Conservation (phyloP, 1,140 invertebrate species). For the Camponotus floridanus region DNA sequence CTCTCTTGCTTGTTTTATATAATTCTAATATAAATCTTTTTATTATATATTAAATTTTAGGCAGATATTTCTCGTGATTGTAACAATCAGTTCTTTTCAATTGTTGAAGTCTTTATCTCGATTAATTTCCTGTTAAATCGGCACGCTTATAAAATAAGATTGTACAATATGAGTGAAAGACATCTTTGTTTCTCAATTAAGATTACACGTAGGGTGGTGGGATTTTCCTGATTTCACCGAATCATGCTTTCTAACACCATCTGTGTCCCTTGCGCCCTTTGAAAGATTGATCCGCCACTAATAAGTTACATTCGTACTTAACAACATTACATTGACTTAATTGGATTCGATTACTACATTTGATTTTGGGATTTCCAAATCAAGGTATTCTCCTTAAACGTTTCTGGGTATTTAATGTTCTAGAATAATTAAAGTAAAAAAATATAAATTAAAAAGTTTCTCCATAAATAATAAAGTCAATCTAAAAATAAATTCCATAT, state of each 20-base stretch:
- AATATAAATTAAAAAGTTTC: background rate
- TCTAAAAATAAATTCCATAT: background rate
- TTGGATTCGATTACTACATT: constrained; percentile 46
- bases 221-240: constrained; percentile 40
- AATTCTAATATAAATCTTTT: too few species aligned
- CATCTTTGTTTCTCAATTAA: constrained; percentile 41
- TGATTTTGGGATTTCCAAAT: background rate
- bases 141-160: constrained; percentile 36
- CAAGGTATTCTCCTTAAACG: background rate
- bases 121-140: constrained; percentile 22
- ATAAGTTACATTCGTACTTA: constrained; percentile 34
- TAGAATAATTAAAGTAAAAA: background rate
- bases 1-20: too few species aligned
- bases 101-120: background rate
- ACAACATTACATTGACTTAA: constrained; percentile 67
- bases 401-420: background rate
- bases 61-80: background rate
- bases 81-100: background rate
- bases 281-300: constrained; percentile 36
- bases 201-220: background rate
- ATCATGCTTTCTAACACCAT: constrained; percentile 61
- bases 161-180: constrained; percentile 21
- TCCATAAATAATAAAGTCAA: too few species aligned
- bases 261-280: constrained; percentile 50
- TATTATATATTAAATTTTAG: background rate